Conservation (phyloP, 2,797 vertebrate species). For the Poeciliopsis paucimaculata region DNA sequence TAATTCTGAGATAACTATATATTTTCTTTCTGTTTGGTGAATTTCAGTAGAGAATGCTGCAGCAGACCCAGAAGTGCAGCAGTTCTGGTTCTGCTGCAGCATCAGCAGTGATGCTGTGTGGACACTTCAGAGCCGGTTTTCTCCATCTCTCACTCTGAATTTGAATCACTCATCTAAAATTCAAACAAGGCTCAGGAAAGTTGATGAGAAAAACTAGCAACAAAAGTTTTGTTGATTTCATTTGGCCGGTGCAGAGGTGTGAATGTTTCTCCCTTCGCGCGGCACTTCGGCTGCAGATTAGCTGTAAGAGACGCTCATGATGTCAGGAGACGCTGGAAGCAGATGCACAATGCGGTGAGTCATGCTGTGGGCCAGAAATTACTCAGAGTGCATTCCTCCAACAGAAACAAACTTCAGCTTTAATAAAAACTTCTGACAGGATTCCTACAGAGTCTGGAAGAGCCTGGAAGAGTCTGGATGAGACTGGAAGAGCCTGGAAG, state of each 20-base stretch:
- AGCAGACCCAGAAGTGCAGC: constrained; percentile 20
- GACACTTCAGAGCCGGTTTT: constrained; percentile 62
- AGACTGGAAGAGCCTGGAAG: too few species aligned
- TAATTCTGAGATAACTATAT: too few species aligned
- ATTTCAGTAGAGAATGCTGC: not conserved
- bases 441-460: not conserved
- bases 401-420: not conserved
- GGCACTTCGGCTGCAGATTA: not conserved
- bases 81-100: not conserved
- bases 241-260: not conserved
- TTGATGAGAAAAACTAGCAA: constrained; percentile 34
- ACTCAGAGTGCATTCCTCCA: constrained; percentile 5
- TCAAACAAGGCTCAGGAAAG: constrained; percentile 52
- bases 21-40: too few species aligned
- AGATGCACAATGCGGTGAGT: constrained; percentile 41
- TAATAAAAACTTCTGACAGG: not conserved
- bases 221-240: constrained; percentile 11
- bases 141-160: constrained; percentile 57
- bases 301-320: constrained; percentile 11
- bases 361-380: constrained; percentile 12
- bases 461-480: not conserved
- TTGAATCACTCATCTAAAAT: constrained; percentile 69
- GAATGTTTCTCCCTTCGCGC: constrained; percentile 8
- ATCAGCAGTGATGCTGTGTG: constrained; percentile 23
- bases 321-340: constrained; percentile 15